Conservation (phyloP, 2,113 vertebrate species). For the Sisor rabdophorus region DNA sequence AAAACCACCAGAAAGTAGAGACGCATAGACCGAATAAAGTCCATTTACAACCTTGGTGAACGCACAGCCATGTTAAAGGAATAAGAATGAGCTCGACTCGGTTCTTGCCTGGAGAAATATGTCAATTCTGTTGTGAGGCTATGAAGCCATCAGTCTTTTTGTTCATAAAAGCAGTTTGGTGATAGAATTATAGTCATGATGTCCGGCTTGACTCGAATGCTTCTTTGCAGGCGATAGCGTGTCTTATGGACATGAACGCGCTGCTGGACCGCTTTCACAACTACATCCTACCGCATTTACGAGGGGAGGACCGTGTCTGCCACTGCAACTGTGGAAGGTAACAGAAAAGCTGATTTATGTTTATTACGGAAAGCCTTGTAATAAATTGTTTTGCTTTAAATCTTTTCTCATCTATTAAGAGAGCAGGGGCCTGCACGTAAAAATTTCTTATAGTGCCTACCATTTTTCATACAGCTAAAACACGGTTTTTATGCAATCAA, state of each 20-base stretch:
- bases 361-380: constrained; percentile 12
- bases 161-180: constrained; percentile 48
- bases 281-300: constrained; percentile 98
- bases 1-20: constrained; percentile 2
- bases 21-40: constrained; percentile 26
- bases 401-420: constrained; percentile 51
- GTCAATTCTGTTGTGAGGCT: not conserved
- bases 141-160: constrained; percentile 31
- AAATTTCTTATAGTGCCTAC: constrained; percentile 55
- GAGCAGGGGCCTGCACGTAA: constrained; percentile 61
- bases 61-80: constrained; percentile 18
- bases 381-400: constrained; percentile 10
- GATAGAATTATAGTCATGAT: constrained; percentile 74
- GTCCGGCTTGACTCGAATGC: constrained; percentile 82
- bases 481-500: not conserved
- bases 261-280: constrained; percentile 99
- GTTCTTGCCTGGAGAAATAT: not conserved
- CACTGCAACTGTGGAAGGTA: constrained; percentile 99
- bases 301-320: constrained; percentile 98
- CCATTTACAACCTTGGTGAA: constrained; percentile 20
- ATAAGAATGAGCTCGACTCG: not conserved
- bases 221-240: constrained; percentile 98
- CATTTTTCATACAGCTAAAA: constrained; percentile 37
- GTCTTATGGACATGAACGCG: constrained; percentile 99
- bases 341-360: constrained; percentile 56